Conservation (phyloP, 2,797 vertebrate species). For the Halcyon chelicuti region DNA sequence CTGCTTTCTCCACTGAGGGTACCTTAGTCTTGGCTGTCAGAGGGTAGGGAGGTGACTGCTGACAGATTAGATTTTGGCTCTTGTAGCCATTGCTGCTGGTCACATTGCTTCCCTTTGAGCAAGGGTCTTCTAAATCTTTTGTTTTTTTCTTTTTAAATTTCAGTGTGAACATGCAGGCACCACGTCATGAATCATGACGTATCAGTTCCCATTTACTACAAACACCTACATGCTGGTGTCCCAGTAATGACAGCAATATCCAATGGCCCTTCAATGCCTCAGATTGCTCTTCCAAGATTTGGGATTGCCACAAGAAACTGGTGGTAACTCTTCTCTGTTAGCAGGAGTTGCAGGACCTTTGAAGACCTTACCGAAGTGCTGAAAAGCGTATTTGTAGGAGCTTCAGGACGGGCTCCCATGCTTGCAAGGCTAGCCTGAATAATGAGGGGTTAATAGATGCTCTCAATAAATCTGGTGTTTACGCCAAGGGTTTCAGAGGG, state of each 20-base stretch:
- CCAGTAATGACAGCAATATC: neutral
- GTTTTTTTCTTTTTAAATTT: neutral
- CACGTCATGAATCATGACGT: neutral
- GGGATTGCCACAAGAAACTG: neutral
- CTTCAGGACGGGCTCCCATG: neutral
- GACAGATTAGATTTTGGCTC: neutral
- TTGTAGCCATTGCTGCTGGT: neutral
- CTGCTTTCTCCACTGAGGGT: neutral
- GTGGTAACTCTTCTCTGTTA: neutral
- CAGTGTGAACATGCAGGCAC: neutral
- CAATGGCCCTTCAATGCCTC: neutral
- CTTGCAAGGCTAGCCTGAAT: neutral
- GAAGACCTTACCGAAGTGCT: neutral
- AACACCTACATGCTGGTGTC: rapidly evolving
- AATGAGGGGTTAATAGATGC: neutral
- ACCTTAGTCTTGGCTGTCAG: neutral
- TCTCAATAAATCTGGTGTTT: neutral
- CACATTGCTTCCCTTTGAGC: neutral
- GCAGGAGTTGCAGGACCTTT: neutral
- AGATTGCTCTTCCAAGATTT: neutral
- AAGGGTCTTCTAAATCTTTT: neutral
- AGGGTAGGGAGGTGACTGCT: neutral
- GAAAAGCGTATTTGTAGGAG: neutral
- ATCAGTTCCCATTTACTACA: neutral
- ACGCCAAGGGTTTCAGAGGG: neutral